phyloP scores from a whole-genome alignment of 1,140 invertebrate species.

The Drosophila jambulina region DNA sequence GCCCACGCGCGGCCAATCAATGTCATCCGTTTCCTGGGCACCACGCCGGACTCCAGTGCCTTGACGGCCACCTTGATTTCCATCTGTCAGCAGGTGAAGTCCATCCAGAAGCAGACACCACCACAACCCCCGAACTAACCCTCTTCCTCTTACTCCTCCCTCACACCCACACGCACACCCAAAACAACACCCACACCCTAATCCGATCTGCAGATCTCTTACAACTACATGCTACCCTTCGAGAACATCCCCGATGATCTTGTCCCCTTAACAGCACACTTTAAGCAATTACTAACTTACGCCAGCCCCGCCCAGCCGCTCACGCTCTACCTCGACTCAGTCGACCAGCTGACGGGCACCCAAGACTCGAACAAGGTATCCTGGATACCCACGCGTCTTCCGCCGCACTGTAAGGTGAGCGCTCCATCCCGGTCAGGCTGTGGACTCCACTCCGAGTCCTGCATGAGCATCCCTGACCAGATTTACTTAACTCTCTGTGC shows the following conservation, averaged over 20 bases:
- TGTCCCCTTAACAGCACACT: conserved; percentile 97
- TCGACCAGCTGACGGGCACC: conserved; percentile 97
- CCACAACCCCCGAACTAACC: conserved; percentile 2
- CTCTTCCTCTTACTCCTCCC: conserved; percentile 18
- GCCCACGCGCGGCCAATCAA: conserved; percentile 91
- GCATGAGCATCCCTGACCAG: conserved; percentile 14
- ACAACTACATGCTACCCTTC: conserved; percentile 96
- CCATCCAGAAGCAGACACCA: conserved; percentile 30
- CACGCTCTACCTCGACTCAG: conserved; percentile 95
- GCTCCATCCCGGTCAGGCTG: conserved; percentile 13
- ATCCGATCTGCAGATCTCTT: conserved; percentile 91
- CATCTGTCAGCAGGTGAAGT: conserved; percentile 95
- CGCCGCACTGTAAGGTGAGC: conserved; percentile 94
- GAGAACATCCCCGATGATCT: conserved; percentile 98
- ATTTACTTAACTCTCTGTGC: conserved; percentile 10
- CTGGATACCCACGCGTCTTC: conserved; percentile 97
- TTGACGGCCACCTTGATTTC: conserved; percentile 97
- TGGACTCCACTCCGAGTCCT: conserved; percentile 17
- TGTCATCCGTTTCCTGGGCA: conserved; percentile 97
- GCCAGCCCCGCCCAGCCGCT: conserved; percentile 93
- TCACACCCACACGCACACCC: conserved; percentile 1
- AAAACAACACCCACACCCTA: conserved; percentile 14
- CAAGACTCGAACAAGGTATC: conserved; percentile 98
- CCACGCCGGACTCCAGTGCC: conserved; percentile 98
- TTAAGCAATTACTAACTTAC: conserved; percentile 95